Conservation (phyloP, 2,797 vertebrate genomes). For the Todus mexicanus region DNA sequence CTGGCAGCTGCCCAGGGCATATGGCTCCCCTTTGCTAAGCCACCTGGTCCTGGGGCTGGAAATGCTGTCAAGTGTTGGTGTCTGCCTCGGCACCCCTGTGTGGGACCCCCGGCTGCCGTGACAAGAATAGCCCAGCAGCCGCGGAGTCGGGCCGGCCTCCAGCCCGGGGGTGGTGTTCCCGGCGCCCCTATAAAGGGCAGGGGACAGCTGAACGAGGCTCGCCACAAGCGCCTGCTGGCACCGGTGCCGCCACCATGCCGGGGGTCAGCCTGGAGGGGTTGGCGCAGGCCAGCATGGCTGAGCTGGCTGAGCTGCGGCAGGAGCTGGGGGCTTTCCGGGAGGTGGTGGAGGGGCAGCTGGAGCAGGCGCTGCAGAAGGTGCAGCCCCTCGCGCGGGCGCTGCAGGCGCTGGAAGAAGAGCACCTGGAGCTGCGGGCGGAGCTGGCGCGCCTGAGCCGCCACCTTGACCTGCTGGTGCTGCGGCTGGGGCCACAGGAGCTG, state of each 20-base stretch:
- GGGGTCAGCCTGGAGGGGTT: slow-evolving; percentile 58
- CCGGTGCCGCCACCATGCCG: slow-evolving; percentile 52
- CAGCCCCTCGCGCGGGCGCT: slow-evolving; percentile 72
- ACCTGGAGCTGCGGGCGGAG: slow-evolving; percentile 78
- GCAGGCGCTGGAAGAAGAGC: slow-evolving; percentile 79
- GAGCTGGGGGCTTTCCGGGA: slow-evolving; percentile 81
- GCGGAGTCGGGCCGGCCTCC: background rate
- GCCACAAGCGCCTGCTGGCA: background rate
- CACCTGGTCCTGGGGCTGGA: background rate
- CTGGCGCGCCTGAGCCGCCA: slow-evolving; percentile 76
- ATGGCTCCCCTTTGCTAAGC: background rate
- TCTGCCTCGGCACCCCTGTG: background rate
- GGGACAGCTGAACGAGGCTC: background rate
- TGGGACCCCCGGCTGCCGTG: background rate
- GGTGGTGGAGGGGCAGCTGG: slow-evolving; percentile 74
- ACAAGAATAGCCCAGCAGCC: slow-evolving; percentile 43
- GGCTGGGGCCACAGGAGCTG: slow-evolving; percentile 59
- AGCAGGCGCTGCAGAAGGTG: slow-evolving; percentile 66
- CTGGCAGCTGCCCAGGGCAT: fast-evolving
- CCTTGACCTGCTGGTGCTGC: slow-evolving; percentile 76
- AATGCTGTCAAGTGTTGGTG: background rate
- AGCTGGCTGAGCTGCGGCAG: slow-evolving; percentile 77
- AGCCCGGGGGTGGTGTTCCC: background rate
- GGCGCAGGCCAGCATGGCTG: background rate
- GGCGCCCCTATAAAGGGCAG: slow-evolving; percentile 26